phyloP scores from a whole-genome alignment of 2,797 vertebrate genomes.

The Pachyuromys duprasi region DNA sequence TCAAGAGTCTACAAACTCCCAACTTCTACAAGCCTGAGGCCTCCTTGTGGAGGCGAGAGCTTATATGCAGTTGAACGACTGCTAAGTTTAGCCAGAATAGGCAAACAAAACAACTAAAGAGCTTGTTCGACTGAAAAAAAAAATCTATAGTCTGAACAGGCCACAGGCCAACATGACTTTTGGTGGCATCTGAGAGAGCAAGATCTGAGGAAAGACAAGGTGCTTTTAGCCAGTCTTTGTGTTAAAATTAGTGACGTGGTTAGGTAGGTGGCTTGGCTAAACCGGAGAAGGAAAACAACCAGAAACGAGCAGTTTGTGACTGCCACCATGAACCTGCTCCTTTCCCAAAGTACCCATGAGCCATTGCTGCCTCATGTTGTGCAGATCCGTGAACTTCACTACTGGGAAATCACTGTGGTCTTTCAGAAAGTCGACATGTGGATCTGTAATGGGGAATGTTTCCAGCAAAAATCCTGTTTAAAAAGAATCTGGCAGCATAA shows the following conservation, averaged over 20 bases:
- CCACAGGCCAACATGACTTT: background rate
- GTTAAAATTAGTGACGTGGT: background rate
- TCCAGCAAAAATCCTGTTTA: conserved; percentile 32
- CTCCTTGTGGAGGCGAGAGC: background rate
- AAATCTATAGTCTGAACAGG: background rate
- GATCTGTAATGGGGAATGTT: background rate
- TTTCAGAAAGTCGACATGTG: background rate
- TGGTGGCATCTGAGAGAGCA: background rate
- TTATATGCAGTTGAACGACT: background rate
- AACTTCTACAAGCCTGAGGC: background rate
- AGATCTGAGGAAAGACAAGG: background rate
- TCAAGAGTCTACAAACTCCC: background rate
- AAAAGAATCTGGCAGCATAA: background rate
- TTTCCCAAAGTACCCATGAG: background rate
- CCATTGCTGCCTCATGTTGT: background rate
- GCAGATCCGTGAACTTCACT: background rate
- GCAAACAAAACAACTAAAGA: background rate
- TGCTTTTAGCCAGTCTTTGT: background rate
- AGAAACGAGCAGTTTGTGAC: background rate
- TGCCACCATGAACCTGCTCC: background rate
- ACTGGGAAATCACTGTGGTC: background rate
- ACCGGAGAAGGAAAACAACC: background rate
- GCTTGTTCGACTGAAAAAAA: background rate
- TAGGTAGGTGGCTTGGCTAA: background rate
- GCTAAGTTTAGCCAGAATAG: background rate